These are phyloP conservation scores for Philopedon plagiatum DNA, from an alignment of 2,888 invertebrate genomes.

Conservation along the genomic window DNA sequence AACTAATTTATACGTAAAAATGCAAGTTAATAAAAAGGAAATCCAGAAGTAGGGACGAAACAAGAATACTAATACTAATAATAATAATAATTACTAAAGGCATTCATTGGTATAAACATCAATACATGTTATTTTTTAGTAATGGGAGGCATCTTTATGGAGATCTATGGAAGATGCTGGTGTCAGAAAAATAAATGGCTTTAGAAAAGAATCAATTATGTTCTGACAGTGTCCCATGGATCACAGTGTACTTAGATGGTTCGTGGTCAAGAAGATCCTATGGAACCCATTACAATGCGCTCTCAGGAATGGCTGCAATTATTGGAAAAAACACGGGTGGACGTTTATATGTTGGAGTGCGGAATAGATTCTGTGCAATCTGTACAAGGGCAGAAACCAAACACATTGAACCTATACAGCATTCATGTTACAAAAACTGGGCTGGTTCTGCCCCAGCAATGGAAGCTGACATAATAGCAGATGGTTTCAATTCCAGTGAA, in stretches of 20 bases:
- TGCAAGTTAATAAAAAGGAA: no score
- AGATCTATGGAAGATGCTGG: slow-evolving; percentile 23
- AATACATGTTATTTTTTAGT: slow-evolving; percentile 14
- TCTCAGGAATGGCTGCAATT: slow-evolving; percentile 55
- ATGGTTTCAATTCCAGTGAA: slow-evolving; percentile 50
- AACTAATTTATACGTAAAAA: no score
- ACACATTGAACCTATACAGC: slow-evolving; percentile 3
- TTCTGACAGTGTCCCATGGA: background rate
- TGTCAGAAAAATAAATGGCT: no score
- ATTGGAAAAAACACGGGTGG: slow-evolving; percentile 50
- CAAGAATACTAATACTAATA: no score
- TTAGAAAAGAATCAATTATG: slow-evolving; percentile 13
- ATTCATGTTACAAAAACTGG: slow-evolving; percentile 53
- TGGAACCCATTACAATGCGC: slow-evolving; percentile 50
- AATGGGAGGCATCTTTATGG: slow-evolving; percentile 16
- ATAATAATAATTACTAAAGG: no score
- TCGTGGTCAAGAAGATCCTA: slow-evolving; percentile 55
- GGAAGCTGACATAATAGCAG: slow-evolving; percentile 51
- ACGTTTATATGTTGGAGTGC: slow-evolving; percentile 50
- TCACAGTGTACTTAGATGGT: slow-evolving; percentile 54
- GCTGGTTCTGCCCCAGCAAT: slow-evolving; percentile 46
- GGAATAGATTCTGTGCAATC: slow-evolving; percentile 54
- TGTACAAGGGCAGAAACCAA: slow-evolving; percentile 47
- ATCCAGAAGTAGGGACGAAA: no score
- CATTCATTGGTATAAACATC: no score